phyloP scores from a whole-genome alignment of 2,888 invertebrate species.

The Creontiades dilutus region DNA sequence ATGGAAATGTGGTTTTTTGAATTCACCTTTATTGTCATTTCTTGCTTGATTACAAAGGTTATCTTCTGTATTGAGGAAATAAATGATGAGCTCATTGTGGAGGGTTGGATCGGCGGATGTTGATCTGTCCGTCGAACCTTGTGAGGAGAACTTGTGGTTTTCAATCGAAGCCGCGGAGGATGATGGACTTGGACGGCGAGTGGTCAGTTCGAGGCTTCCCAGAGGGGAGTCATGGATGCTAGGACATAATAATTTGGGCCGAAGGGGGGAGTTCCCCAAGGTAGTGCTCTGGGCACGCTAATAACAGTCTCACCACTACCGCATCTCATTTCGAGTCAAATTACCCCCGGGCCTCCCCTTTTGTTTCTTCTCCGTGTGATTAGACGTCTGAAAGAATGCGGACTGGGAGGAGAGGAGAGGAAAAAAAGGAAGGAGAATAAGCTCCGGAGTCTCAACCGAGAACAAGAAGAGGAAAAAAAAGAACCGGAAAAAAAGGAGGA shows the following conservation, averaged over 20 bases:
- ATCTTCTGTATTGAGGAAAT: no score
- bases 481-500: slow-evolving; percentile 27
- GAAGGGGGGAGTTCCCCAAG: slow-evolving; percentile 42
- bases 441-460: slow-evolving; percentile 21
- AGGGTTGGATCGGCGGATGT: background rate
- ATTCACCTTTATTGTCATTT: no score
- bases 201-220: no score
- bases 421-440: background rate
- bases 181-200: slow-evolving; percentile 38
- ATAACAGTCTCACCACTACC: slow-evolving; percentile 68
- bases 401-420: background rate
- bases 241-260: slow-evolving; percentile 58
- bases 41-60: no score
- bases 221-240: slow-evolving; percentile 49
- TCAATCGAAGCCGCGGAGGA: background rate
- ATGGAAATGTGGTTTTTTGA: no score
- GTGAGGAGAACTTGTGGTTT: background rate
- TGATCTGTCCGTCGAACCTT: background rate
- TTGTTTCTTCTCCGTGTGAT: slow-evolving; percentile 55
- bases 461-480: slow-evolving; percentile 17
- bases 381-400: slow-evolving; percentile 65
- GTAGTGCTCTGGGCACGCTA: slow-evolving; percentile 66
- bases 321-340: slow-evolving; percentile 67
- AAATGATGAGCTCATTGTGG: background rate
- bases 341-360: slow-evolving; percentile 30